Conservation (phyloP, 2,113 vertebrate genomes). For the Aphelocoma coerulescens region DNA sequence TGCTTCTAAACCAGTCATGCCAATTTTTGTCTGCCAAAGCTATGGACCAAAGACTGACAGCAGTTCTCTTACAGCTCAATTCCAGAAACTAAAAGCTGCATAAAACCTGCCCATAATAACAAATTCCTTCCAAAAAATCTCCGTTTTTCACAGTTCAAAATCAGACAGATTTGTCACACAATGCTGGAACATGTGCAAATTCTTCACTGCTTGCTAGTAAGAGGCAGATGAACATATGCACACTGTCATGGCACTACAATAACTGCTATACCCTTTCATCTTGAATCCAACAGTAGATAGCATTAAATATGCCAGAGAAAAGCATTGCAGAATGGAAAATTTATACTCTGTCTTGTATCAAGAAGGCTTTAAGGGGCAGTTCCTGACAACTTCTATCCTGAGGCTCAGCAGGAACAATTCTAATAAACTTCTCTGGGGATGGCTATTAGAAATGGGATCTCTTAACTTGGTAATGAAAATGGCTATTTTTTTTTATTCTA, state of each 20-base stretch:
- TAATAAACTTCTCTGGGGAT: not conserved
- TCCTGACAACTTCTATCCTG: not conserved
- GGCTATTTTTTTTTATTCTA: not conserved
- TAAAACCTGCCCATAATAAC: not conserved
- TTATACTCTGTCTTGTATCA: not conserved
- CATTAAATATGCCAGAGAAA: not conserved
- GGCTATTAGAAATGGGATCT: not conserved
- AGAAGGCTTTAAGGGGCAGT: not conserved
- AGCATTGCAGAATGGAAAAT: not conserved
- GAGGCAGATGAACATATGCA: not conserved
- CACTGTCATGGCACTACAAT: not conserved
- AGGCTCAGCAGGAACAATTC: not conserved
- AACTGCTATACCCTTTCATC: not conserved
- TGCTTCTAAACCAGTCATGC: not conserved
- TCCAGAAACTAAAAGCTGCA: not conserved
- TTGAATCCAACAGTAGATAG: not conserved
- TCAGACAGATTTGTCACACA: not conserved
- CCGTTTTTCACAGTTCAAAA: not conserved
- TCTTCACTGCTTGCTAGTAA: not conserved
- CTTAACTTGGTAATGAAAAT: not conserved
- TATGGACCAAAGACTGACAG: not conserved
- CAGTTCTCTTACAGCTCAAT: not conserved
- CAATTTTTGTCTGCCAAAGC: not conserved
- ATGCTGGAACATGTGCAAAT: not conserved
- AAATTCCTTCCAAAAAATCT: not conserved